Evolutionary conservation across 2,113 vertebrate genomes (phyloP).

Genomic region (Ariopsis seemanni): DNA sequence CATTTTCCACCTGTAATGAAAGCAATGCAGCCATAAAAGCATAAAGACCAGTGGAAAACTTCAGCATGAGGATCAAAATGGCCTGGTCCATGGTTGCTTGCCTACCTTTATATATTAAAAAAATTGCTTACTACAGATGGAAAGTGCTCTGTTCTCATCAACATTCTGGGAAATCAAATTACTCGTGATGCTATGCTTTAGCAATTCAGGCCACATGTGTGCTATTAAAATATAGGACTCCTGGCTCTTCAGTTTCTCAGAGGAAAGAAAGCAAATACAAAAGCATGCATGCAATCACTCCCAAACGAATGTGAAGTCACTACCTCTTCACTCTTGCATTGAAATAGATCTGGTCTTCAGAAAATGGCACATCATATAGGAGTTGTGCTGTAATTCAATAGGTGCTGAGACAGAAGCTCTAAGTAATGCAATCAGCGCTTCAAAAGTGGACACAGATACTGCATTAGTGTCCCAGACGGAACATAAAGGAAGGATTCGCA

Average conservation of each 20-base stretch:
- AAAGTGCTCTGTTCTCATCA: slow-evolving; percentile 53
- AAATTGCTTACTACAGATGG: slow-evolving; percentile 46
- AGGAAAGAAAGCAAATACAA: slow-evolving; percentile 49
- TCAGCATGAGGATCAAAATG: slow-evolving; percentile 39
- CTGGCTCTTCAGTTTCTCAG: slow-evolving; percentile 62
- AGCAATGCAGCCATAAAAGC: slow-evolving; percentile 34
- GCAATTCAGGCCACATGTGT: slow-evolving; percentile 66
- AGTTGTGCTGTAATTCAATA: slow-evolving; percentile 28
- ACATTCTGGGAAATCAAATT: slow-evolving; percentile 63
- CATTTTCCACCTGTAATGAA: slow-evolving; percentile 56
- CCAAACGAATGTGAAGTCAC: slow-evolving; percentile 52
- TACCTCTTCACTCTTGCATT: background rate
- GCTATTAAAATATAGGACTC: slow-evolving; percentile 56
- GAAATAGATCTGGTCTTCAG: slow-evolving; percentile 8
- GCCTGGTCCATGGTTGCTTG: slow-evolving; percentile 20
- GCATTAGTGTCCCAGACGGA: background rate
- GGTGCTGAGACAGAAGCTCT: slow-evolving; percentile 21
- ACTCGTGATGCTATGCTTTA: slow-evolving; percentile 59
- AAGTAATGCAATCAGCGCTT: slow-evolving; percentile 32
- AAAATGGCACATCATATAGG: background rate
- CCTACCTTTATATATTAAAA: slow-evolving; percentile 47
- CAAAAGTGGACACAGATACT: slow-evolving; percentile 23
- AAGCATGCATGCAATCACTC: slow-evolving; percentile 52
- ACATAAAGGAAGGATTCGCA: background rate
- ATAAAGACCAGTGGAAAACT: slow-evolving; percentile 42